A percentile compares a stretch with the other conserved stretches of the same genome.
phyloP scores from a whole-genome alignment of 2,113 vertebrate species.

The Vombatus ursinus region DNA sequence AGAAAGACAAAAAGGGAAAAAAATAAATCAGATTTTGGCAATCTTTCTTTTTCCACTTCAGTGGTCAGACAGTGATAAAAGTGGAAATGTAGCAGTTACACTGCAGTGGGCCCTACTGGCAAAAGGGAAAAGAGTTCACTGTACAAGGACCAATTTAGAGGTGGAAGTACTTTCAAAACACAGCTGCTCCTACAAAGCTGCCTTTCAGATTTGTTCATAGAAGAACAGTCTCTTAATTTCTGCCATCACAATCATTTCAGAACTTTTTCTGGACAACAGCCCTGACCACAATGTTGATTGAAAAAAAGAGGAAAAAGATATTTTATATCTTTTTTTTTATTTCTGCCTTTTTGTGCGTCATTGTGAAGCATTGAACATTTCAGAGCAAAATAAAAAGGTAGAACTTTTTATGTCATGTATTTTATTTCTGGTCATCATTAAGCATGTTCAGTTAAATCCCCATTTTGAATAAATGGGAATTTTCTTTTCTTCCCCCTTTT shows the following conservation, averaged over 20 bases:
- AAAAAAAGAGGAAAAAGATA: conserved; percentile 1
- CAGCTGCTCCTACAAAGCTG: conserved; percentile 77
- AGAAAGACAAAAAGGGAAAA: conserved; percentile 77
- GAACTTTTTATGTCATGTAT: not conserved
- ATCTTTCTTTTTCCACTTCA: conserved; percentile 83
- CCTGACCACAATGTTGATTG: conserved; percentile 48
- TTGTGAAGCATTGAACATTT: not conserved
- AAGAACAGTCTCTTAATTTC: conserved; percentile 66
- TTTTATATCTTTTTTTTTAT: not conserved
- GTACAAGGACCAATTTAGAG: conserved; percentile 78
- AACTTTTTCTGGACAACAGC: conserved; percentile 43
- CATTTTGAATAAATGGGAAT: not conserved
- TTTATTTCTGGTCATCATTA: not conserved
- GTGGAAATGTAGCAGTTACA: conserved; percentile 80
- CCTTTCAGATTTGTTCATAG: conserved; percentile 67
- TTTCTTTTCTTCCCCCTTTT: not conserved
- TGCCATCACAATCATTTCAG: conserved; percentile 60
- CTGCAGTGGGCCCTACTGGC: conserved; percentile 78
- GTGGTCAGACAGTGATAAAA: conserved; percentile 82
- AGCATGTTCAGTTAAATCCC: not conserved
- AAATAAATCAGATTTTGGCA: conserved; percentile 80
- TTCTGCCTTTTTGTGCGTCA: not conserved
- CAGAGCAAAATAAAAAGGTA: not conserved
- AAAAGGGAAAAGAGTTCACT: conserved; percentile 75
- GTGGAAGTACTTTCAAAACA: conserved; percentile 81